Conservation (phyloP, 2,888 invertebrate genomes). For the Globia sparganii region DNA sequence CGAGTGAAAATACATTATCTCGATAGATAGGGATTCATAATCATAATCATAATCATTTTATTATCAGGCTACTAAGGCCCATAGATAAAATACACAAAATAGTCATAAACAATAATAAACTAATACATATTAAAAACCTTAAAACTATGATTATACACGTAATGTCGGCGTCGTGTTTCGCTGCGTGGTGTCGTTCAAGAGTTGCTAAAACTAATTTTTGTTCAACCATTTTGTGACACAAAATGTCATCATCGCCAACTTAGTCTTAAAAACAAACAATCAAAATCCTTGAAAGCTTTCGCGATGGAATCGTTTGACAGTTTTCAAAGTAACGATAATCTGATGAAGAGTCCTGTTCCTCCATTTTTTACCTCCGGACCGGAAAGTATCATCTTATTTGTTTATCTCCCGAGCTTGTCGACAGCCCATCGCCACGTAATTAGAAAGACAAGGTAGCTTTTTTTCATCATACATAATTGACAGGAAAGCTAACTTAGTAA, state of each 20-base stretch:
- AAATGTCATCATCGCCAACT: neutral
- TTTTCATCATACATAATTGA: conserved; percentile 85
- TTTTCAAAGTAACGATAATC: conserved; percentile 61
- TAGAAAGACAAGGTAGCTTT: conserved; percentile 85
- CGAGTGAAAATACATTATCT: neutral
- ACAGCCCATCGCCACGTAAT: conserved; percentile 86
- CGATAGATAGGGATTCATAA: neutral
- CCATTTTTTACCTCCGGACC: conserved; percentile 71
- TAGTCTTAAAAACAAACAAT: conserved; percentile 20
- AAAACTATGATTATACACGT: too few species aligned
- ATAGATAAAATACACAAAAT: too few species aligned
- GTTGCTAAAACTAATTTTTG: neutral
- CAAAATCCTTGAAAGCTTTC: conserved; percentile 30
- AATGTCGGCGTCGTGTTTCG: too few species aligned
- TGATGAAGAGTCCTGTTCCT: conserved; percentile 61
- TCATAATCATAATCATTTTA: too few species aligned
- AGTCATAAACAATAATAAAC: too few species aligned
- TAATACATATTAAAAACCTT: too few species aligned
- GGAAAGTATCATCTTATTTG: conserved; percentile 87
- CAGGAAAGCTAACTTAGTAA: conserved; percentile 68
- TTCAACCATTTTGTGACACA: neutral
- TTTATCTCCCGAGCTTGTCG: conserved; percentile 86
- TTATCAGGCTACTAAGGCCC: too few species aligned
- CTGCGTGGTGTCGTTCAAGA: too few species aligned
- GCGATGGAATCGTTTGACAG: conserved; percentile 61